phyloP scores from a whole-genome alignment of 92 coral and sea anemone species.

The Phenganax marumi region DNA sequence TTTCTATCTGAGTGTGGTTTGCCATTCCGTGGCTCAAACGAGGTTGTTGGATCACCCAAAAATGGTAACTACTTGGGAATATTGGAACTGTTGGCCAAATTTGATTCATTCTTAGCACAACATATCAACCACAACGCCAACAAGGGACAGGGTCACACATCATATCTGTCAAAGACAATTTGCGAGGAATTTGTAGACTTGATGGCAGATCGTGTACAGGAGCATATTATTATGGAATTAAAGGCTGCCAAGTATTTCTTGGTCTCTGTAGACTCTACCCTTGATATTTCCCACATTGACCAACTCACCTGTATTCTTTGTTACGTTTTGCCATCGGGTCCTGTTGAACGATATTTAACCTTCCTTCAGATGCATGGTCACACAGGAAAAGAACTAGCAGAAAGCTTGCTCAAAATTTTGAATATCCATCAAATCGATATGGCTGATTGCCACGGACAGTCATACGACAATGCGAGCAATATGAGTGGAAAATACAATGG shows the following conservation, averaged over 20 bases:
- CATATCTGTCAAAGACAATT: too few relatives aligned
- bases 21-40: background rate
- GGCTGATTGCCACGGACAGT: background rate
- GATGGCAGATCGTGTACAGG: too few relatives aligned
- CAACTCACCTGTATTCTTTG: background rate
- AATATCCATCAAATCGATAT: background rate
- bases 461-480: too few relatives aligned
- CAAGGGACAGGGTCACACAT: too few relatives aligned
- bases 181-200: too few relatives aligned
- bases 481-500: background rate
- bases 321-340: background rate
- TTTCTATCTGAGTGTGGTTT: constrained; percentile 3
- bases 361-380: background rate
- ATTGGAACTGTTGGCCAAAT: background rate
- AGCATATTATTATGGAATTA: background rate
- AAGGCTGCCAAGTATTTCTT: background rate
- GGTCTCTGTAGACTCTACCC: background rate
- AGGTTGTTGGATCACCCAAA: background rate
- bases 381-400: background rate
- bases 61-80: constrained; percentile 5
- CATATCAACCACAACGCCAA: background rate
- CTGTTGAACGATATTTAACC: background rate
- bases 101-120: constrained; percentile 3
- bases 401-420: background rate
- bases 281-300: too few relatives aligned